These are phyloP conservation scores for Drosophila testacea DNA, from an alignment of 2,888 invertebrate genomes.

Conservation along the genomic window DNA sequence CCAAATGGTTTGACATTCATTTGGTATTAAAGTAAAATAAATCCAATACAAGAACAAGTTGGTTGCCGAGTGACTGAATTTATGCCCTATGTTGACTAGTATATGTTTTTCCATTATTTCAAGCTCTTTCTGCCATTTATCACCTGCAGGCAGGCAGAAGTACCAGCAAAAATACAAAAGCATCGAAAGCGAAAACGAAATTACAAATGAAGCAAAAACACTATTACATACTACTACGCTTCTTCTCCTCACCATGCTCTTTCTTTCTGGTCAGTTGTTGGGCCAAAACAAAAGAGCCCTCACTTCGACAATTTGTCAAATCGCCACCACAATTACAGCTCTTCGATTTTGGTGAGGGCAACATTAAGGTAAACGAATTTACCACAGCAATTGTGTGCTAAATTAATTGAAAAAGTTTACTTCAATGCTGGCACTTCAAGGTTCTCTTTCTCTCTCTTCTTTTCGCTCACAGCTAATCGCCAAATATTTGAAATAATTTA, in stretches of 20 bases:
- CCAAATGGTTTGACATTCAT: conserved; percentile 11
- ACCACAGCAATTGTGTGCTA: conserved; percentile 58
- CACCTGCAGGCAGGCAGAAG: conserved; percentile 60
- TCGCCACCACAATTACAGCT: conserved; percentile 73
- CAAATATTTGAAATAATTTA: conserved; percentile 75
- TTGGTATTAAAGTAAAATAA: conserved; percentile 13
- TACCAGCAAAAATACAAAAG: conserved; percentile 17
- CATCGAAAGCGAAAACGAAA: conserved; percentile 47
- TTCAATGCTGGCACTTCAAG: conserved; percentile 35
- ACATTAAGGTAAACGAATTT: conserved; percentile 63
- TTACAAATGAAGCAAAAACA: conserved; percentile 55
- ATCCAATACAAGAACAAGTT: conserved; percentile 4
- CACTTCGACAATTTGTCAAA: conserved; percentile 76
- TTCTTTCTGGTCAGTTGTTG: conserved; percentile 9
- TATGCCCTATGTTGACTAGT: conserved; percentile 47
- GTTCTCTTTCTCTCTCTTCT: background rate
- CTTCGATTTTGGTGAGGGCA: conserved; percentile 35
- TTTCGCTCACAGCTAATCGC: conserved; percentile 55
- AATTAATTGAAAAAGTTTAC: conserved; percentile 78
- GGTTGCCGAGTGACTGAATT: conserved; percentile 45
- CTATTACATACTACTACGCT: background rate
- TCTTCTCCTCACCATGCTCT: conserved; percentile 1
- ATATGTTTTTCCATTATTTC: conserved; percentile 77
- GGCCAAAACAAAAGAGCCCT: conserved; percentile 64
- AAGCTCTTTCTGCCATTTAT: conserved; percentile 74